Evolutionary conservation across 2,888 invertebrate genomes (phyloP), one percentile per base, ranked within the genome.

Genomic region (Agelastica alni): DNA sequence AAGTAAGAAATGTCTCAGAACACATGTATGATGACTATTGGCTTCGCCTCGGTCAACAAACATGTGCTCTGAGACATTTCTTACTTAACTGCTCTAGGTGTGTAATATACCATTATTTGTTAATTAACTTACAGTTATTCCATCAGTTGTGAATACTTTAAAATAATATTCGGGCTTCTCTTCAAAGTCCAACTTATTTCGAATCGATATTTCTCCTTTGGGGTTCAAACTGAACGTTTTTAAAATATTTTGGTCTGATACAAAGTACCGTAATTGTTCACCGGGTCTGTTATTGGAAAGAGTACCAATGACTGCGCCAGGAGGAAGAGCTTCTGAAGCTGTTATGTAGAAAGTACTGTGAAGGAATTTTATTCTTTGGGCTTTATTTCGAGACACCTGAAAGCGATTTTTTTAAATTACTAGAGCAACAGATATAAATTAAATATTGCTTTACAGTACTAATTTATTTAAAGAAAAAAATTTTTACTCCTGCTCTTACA

Each of bases 141-240:
- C 89, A 75, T 94, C 93, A 0, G 91, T 89, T 43, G 90, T 92
- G 75, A 88, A 86, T 31, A 92, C 89, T 67, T 88, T 85, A 74
- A 94, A 91, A 53, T 83, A 79, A 73, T 91, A 92, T 22, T 81
- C 81, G 28, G 84, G 83, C 52, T 81, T 78, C 30, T 83, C 82
- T 75, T 94, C 94, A 73, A 86, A 93, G 79, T 94, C 93, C 47
- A 94, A 77, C 10, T 86, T 79, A 49, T 86, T 84, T 52, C 85
- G 83, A 49, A 94, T 79, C 10, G 91, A 80, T 39, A 95, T 79
- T 70, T 93, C 93, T 0, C 94, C 94, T 44, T 85, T 85, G 22
- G 86, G 81, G 63, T 88, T 89, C 58, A 93, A 85, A 1, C 84
- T 85, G 72, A 93, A 93, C 68, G 84, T 84, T 61, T 85, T 87